Conservation (phyloP, 2,113 vertebrate genomes). For the Sphaerodactylus townsendi region DNA sequence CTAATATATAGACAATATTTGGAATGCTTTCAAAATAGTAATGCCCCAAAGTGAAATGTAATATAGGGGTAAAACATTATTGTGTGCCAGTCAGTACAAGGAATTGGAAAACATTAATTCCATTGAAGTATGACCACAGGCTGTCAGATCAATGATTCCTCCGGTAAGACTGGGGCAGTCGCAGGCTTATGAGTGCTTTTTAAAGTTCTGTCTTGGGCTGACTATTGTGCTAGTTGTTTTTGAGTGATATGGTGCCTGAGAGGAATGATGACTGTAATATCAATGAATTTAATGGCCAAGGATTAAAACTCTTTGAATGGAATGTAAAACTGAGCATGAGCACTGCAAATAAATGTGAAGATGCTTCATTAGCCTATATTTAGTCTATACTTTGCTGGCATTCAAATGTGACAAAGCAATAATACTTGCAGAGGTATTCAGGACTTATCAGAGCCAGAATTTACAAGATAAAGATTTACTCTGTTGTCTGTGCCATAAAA, state of each 20-base stretch:
- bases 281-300: conserved; percentile 14
- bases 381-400: background rate
- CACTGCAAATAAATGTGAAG: conserved; percentile 2
- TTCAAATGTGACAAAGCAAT: background rate
- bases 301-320: conserved; percentile 7
- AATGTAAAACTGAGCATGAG: conserved; percentile 1
- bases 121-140: conserved; percentile 38
- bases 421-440: background rate
- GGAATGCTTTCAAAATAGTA: conserved; percentile 65
- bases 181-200: conserved; percentile 30
- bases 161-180: conserved; percentile 13
- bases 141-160: conserved; percentile 35
- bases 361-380: background rate
- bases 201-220: background rate
- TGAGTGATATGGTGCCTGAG: conserved; percentile 2
- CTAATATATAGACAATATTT: conserved; percentile 67
- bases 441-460: background rate
- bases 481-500: background rate
- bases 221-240: conserved; percentile 18
- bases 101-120: conserved; percentile 50
- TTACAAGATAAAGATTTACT: background rate
- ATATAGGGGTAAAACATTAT: conserved; percentile 33
- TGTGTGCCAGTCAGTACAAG: conserved; percentile 44
- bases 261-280: conserved; percentile 19
- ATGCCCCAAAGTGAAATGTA: conserved; percentile 62